Evolutionary conservation across 2,113 vertebrate species (phyloP), one percentile per base, ranked within the genome.

Genomic region (Seriola quinqueradiata): DNA sequence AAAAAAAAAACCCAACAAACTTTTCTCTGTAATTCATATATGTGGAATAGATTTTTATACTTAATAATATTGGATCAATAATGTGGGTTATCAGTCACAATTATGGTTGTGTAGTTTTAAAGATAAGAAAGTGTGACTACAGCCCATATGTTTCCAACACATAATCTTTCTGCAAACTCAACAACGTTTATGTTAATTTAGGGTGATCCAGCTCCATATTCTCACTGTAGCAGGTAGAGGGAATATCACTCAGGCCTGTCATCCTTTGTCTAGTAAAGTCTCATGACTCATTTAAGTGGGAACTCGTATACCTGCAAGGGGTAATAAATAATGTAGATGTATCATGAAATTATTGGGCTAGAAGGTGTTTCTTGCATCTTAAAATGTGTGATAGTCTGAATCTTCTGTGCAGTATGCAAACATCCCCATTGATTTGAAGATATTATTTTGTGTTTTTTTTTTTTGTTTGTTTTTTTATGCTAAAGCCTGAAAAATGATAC

Each of bases 281-380:
- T 85, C 87, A 90, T 93, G 79, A 92, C 81, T 89, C 75, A 86
- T 86, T 90, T 84, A 92, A 84, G 70, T 78, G 42, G 23, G 81
- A 86, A 75, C 83, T 91, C 77, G 70, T 86, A 89, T 76, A 90
- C 86, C 89, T 89, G 81, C 81, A 59, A 92, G 81, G 84, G 82
- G 32, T 87, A n/a, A 86, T 92, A 86, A 87, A 92, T 90, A 92
- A 92, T 90, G 77, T 73, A 91, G 77, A 60, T 42, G 48, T 78
- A 87, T 92, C 72, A 70, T 85, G 76, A 86, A 90, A 87, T 84
- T 83, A 90, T 87, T 86, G 81, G 83, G 69, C 25, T 87, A 75
- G 89, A 89, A 87, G 78, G 78, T 70, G 57, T 77, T 82, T 54
- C 69, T 81, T 81, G 78, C 32, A 38, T 78, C 67, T 23, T 55